Conservation (phyloP, 2,113 vertebrate species). For the Sylvia atricapilla region DNA sequence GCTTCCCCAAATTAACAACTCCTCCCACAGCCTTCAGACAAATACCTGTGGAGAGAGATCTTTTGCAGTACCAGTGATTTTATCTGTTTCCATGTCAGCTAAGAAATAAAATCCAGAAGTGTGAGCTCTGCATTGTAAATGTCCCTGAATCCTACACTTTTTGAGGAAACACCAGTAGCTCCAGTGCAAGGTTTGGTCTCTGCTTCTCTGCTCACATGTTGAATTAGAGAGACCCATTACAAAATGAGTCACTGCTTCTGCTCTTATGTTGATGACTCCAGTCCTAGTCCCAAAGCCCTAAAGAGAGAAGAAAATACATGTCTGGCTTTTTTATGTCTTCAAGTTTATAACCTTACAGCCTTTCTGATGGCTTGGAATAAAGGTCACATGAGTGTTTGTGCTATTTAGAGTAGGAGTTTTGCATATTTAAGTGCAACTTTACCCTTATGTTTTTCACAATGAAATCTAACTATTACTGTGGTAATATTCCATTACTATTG, state of each 20-base stretch:
- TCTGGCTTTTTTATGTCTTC: not conserved
- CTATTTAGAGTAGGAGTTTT: not conserved
- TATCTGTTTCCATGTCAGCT: slow-evolving; percentile 21
- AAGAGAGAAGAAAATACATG: not conserved
- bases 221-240: not conserved
- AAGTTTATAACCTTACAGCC: not conserved
- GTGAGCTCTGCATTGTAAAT: not conserved
- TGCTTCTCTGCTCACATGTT: not conserved
- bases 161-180: not conserved
- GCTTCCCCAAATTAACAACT: not conserved
- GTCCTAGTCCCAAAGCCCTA: not conserved
- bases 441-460: not conserved
- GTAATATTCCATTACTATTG: not conserved
- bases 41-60: slow-evolving; percentile 4
- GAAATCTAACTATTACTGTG: not conserved
- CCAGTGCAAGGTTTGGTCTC: not conserved
- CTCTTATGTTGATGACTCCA: not conserved
- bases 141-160: not conserved
- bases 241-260: not conserved
- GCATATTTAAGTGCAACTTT: not conserved
- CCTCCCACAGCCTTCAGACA: slow-evolving; percentile 10
- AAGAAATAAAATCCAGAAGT: not conserved
- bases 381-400: not conserved
- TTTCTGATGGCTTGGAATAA: not conserved
- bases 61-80: not conserved